Percentiles rank a stretch among this genome's conserved stretches.
These are phyloP conservation scores for Muscicapa striata DNA, from an alignment of 2,797 vertebrate species.

Conservation along the genomic window DNA sequence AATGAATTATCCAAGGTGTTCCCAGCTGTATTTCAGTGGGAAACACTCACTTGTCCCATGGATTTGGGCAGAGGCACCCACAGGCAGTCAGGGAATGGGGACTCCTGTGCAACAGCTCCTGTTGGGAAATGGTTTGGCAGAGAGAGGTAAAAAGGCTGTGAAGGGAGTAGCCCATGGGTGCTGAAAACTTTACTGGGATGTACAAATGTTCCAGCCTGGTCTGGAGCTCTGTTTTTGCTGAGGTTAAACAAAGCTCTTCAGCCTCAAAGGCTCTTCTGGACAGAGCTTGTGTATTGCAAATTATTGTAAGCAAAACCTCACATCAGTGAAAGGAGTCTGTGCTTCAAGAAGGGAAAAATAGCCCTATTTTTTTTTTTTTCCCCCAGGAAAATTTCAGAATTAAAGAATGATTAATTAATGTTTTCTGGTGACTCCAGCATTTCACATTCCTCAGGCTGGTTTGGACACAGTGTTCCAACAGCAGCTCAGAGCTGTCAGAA, in stretches of 20 bases:
- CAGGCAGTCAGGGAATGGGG: neutral
- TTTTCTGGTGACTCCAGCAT: neutral
- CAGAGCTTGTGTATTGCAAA: neutral
- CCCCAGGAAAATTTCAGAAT: neutral
- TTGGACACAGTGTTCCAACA: neutral
- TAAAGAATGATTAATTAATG: neutral
- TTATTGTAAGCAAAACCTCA: neutral
- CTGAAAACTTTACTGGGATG: neutral
- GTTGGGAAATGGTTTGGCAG: neutral
- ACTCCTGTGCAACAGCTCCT: neutral
- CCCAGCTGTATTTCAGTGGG: neutral
- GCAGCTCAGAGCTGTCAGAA: neutral
- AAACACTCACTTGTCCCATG: neutral
- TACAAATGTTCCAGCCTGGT: neutral
- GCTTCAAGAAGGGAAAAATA: neutral
- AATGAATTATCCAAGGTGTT: neutral
- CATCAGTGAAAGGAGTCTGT: neutral
- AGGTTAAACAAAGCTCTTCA: neutral
- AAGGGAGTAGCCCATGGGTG: neutral
- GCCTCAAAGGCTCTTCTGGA: neutral
- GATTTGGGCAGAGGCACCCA: neutral
- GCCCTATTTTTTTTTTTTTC: neutral
- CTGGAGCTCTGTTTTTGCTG: neutral
- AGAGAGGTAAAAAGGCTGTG: neutral
- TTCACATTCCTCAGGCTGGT: neutral